Conservation (phyloP, 2,888 invertebrate genomes). For the Dorcus parallelipipedus region DNA sequence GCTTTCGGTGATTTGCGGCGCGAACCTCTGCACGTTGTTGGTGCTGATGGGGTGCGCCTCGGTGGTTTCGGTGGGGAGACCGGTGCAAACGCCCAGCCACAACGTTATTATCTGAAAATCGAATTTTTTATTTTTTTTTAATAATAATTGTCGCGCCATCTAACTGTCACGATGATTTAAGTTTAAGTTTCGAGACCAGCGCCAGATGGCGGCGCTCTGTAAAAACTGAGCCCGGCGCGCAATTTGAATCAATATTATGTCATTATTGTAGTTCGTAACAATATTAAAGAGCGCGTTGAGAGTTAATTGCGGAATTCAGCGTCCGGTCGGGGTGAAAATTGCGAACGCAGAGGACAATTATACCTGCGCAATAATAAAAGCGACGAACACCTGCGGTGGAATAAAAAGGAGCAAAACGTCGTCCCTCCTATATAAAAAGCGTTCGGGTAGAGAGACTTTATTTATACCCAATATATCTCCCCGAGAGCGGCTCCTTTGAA, state of each 20-base stretch:
- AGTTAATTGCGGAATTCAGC: no score
- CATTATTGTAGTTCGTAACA: no score
- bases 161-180: no score
- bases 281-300: no score
- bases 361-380: conserved; percentile 1
- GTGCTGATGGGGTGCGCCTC: neutral
- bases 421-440: neutral
- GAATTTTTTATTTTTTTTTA: no score
- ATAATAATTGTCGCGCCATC: no score
- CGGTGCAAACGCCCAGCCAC: neutral
- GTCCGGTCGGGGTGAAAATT: no score
- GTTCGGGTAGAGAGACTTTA: neutral
- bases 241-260: no score
- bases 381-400: neutral
- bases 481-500: conserved; percentile 40
- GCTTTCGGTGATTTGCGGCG: neutral
- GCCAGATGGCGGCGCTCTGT: no score
- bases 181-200: no score
- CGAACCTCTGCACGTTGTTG: neutral
- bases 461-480: conserved; percentile 38
- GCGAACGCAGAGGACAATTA: neutral
- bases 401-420: neutral
- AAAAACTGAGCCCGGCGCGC: no score
- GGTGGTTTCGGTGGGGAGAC: neutral
- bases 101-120: neutral